These are phyloP conservation scores for Okamejei kenojei DNA, from an alignment of 2,797 vertebrate species.

Conservation along the genomic window DNA sequence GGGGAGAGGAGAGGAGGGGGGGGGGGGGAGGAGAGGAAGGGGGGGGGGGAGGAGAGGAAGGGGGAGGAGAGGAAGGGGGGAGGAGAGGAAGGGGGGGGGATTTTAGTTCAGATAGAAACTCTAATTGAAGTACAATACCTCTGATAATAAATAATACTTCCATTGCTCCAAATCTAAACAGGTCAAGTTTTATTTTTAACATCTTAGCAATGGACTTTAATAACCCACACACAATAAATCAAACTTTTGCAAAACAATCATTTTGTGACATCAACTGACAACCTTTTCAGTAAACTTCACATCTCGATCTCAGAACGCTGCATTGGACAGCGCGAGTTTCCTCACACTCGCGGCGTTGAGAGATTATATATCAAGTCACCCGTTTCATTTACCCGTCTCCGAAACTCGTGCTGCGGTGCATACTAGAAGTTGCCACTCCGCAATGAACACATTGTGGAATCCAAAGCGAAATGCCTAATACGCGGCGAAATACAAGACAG, in stretches of 20 bases:
- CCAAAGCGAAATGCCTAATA: background rate
- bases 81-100: too few relatives aligned
- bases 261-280: background rate
- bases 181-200: background rate
- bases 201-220: conserved; percentile 9
- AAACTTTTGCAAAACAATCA: background rate
- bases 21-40: too few relatives aligned
- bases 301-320: background rate
- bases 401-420: too few relatives aligned
- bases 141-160: too few relatives aligned
- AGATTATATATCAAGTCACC: background rate
- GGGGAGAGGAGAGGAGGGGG: too few relatives aligned
- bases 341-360: too few relatives aligned
- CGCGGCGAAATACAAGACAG: background rate
- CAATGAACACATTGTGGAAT: background rate
- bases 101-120: background rate
- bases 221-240: background rate
- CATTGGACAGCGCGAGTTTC: background rate
- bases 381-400: background rate
- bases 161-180: background rate
- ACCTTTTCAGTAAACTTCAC: background rate
- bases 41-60: too few relatives aligned
- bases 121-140: too few relatives aligned
- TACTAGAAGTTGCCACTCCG: background rate
- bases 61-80: too few relatives aligned